Conservation (phyloP, 2,888 invertebrate genomes). For the Phrixothrix hirtus region DNA sequence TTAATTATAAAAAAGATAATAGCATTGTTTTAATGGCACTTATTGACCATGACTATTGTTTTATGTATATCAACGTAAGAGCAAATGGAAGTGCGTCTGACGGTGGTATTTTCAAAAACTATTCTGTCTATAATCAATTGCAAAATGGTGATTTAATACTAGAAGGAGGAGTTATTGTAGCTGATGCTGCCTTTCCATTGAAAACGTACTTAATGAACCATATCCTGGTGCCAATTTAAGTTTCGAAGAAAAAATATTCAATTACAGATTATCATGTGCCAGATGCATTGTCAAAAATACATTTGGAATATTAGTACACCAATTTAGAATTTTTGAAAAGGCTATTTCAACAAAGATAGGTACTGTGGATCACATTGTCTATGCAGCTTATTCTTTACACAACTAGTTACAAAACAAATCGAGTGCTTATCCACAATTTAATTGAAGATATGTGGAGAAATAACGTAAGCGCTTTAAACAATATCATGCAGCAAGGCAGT, state of each 20-base stretch:
- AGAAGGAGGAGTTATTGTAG: too few relatives aligned
- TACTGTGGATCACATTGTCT: too few relatives aligned
- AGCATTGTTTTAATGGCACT: too few relatives aligned
- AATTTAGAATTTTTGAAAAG: background rate
- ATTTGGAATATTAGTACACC: slow-evolving; percentile 1
- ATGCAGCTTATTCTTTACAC: too few relatives aligned
- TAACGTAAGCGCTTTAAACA: slow-evolving; percentile 1
- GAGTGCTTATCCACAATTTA: background rate
- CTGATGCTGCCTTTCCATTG: too few relatives aligned
- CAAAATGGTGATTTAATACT: too few relatives aligned
- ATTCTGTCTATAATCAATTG: too few relatives aligned
- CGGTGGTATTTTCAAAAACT: background rate
- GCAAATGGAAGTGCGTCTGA: background rate
- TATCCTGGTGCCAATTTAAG: background rate
- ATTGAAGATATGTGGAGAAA: too few relatives aligned
- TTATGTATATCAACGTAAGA: too few relatives aligned
- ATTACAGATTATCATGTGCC: slow-evolving; percentile 2
- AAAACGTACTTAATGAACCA: slow-evolving; percentile 2
- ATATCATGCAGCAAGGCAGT: too few relatives aligned
- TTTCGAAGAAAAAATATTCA: too few relatives aligned
- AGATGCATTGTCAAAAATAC: background rate
- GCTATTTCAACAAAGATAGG: background rate
- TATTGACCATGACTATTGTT: too few relatives aligned
- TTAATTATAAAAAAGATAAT: slow-evolving; percentile 2
- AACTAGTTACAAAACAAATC: background rate